A percentile compares a stretch with the other conserved stretches of the same genome.
phyloP scores from a whole-genome alignment of 2,113 vertebrate species.

The Mus spicilegus region DNA sequence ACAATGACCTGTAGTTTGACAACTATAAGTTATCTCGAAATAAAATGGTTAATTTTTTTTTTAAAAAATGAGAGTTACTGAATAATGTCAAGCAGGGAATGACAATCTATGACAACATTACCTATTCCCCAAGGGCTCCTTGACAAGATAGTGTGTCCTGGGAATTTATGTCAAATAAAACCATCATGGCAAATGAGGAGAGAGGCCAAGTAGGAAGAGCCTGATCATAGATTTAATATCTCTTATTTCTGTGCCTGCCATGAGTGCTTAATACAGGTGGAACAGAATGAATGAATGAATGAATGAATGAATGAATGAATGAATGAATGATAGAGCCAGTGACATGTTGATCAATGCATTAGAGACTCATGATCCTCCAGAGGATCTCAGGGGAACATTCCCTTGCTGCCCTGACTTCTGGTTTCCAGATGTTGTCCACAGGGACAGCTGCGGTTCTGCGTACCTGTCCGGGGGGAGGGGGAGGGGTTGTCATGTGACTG shows the following conservation, averaged over 20 bases:
- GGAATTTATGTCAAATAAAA: neutral
- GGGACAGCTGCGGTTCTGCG: neutral
- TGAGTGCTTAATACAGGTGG: neutral
- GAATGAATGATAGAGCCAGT: neutral
- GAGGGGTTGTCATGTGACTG: neutral
- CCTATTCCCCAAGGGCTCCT: neutral
- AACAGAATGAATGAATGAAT: neutral
- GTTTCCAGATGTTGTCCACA: neutral
- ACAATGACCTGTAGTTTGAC: neutral
- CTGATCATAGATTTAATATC: neutral
- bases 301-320: neutral
- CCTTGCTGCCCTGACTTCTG: neutral
- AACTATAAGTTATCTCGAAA: neutral
- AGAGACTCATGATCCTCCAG: neutral
- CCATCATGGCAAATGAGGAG: neutral
- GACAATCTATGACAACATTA: neutral
- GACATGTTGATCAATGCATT: neutral
- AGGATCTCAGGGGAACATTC: neutral
- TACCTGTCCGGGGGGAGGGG: neutral
- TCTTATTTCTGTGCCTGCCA: neutral
- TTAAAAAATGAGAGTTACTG: neutral
- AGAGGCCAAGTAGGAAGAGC: neutral
- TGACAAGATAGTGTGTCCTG: neutral
- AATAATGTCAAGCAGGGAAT: neutral
- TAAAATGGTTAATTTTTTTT: neutral